Evolutionary conservation across 2,797 vertebrate genomes (phyloP).

Genomic region (Scomberomorus guttatus): DNA sequence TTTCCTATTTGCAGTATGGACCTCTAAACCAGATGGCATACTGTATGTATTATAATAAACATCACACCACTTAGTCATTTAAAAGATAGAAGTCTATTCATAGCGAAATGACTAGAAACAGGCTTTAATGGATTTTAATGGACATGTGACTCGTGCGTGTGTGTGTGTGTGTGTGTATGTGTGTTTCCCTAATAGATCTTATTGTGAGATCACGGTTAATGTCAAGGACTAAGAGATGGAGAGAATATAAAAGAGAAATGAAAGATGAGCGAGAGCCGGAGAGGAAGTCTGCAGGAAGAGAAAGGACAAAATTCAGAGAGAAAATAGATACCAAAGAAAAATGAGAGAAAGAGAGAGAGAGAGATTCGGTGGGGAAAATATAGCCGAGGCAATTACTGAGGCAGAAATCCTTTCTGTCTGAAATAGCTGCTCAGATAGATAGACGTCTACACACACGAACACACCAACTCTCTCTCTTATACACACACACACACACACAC

Average conservation of each 20-base stretch:
- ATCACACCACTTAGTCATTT: conserved; percentile 20
- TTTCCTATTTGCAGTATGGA: conserved; percentile 27
- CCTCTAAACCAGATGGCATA: conserved; percentile 36
- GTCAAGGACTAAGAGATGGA: conserved; percentile 61
- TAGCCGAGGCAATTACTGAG: conserved; percentile 82
- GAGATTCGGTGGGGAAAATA: conserved; percentile 64
- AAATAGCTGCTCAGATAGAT: conserved; percentile 82
- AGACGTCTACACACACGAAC: conserved; percentile 65
- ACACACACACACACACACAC: conserved; percentile 40
- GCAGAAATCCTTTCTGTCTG: conserved; percentile 82
- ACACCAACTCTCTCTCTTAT: neutral
- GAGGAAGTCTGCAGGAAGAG: conserved; percentile 52
- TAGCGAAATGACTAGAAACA: conserved; percentile 32
- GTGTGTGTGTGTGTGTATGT: conserved; percentile 3
- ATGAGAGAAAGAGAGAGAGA: conserved; percentile 51
- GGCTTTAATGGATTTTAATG: conserved; percentile 59
- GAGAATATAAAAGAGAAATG: conserved; percentile 49
- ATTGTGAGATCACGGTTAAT: conserved; percentile 57
- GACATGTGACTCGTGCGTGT: conserved; percentile 36
- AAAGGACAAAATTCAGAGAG: conserved; percentile 59
- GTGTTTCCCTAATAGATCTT: conserved; percentile 54
- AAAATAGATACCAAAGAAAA: conserved; percentile 73
- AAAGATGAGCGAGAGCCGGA: conserved; percentile 41
- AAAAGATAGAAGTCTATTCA: conserved; percentile 15
- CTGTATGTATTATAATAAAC: conserved; percentile 40